Evolutionary conservation across 1,140 invertebrate genomes (phyloP).

Genomic region (Formica exsecta): DNA sequence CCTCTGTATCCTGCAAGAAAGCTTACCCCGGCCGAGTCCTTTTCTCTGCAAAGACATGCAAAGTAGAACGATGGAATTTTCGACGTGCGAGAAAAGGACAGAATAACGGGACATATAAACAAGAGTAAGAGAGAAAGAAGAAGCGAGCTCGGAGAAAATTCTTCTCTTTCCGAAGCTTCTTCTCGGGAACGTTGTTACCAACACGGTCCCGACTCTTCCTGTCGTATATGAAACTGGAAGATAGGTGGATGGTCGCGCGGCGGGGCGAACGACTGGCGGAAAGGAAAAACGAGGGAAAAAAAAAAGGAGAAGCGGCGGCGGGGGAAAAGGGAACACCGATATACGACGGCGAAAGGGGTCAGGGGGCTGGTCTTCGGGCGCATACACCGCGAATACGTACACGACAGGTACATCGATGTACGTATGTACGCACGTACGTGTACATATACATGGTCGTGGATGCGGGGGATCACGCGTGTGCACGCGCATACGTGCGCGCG

Average conservation of each 20-base stretch:
- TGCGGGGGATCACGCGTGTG: slow-evolving; percentile 51
- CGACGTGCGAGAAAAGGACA: slow-evolving; percentile 21
- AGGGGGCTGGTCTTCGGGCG: slow-evolving; percentile 69
- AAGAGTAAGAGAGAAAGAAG: slow-evolving; percentile 16
- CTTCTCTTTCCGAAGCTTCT: slow-evolving; percentile 74
- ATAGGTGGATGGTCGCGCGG: slow-evolving; percentile 68
- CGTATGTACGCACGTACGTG: slow-evolving; percentile 26
- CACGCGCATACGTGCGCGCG: slow-evolving; percentile 26
- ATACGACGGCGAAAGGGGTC: slow-evolving; percentile 69
- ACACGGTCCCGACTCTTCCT: slow-evolving; percentile 63
- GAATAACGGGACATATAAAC: slow-evolving; percentile 5
- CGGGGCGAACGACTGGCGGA: slow-evolving; percentile 39
- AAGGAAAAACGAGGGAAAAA: slow-evolving; percentile 39
- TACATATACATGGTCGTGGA: slow-evolving; percentile 14
- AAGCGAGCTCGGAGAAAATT: slow-evolving; percentile 57
- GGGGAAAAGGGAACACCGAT: slow-evolving; percentile 57
- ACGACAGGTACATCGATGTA: slow-evolving; percentile 65
- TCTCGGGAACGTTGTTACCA: slow-evolving; percentile 75
- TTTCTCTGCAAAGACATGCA: slow-evolving; percentile 77
- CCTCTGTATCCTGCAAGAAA: slow-evolving; percentile 74
- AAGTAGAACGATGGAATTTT: slow-evolving; percentile 72
- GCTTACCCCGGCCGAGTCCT: slow-evolving; percentile 64
- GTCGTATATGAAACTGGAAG: slow-evolving; percentile 63
- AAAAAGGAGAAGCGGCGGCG: slow-evolving; percentile 12
- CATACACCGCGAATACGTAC: slow-evolving; percentile 68